Evolutionary conservation across 2,797 vertebrate genomes (phyloP), one percentile per base, ranked within the genome.

Genomic region (Hemibagrus guttatus): DNA sequence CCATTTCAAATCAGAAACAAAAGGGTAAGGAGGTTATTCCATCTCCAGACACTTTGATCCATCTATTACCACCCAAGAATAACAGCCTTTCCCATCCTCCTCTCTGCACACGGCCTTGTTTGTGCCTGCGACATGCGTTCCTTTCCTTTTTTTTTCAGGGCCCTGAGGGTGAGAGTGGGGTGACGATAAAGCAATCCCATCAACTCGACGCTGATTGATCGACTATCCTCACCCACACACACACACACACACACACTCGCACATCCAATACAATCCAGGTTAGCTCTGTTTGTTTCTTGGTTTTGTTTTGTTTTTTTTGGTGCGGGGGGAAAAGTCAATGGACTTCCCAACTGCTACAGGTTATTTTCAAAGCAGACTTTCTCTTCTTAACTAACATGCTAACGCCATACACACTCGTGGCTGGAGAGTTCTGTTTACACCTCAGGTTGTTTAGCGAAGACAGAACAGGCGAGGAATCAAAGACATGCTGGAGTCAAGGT

Each of bases 131-230:
- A 90, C 91, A 91, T 91, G 88, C 91, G 85, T 89, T 89, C 71
- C 64, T 88, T 88, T 72, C 39, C 14, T 83, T 42, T 46, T 35
- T 58, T 81, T 59, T 69, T 12, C 46, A 31, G 31, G 35, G 23
- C 74, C 88, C 56, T 31, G 68, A 74, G 91, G 92, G 89, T 88
- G 92, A 93, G 91, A 87, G 89, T 78, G 92, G 91, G 92, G 93
- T 94, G 93, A 94, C 92, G 91, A 92, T 88, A 92, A 94, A 92
- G 92, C 93, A 94, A 95, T 94, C 92, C 92, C 92, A 94, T 95
- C 93, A 94, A 93, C 91, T 91, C 83, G 11, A 81, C n/a, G 66
- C 87, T 86, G 88, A 89, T 86, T 90, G 89, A 90, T 89, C 87
- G 86, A 94, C 92, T 94, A 92, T 91, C 90, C 90, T 87, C 85